Evolutionary conservation across 2,888 invertebrate species (phyloP), one percentile per base, ranked within the genome.

Genomic region (Tupiocoris notatus): DNA sequence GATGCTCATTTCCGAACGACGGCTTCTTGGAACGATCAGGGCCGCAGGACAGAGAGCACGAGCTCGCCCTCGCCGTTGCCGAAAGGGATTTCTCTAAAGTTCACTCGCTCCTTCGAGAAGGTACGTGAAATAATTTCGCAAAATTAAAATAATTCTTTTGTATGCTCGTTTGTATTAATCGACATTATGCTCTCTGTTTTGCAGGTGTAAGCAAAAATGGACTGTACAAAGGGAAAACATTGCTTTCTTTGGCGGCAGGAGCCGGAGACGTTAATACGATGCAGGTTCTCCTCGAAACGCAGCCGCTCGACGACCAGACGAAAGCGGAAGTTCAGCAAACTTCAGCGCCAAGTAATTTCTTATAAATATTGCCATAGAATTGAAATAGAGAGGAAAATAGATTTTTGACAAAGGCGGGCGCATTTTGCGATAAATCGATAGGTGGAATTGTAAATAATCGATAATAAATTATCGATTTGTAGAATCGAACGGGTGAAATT

Each of bases 261-360:
- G 56, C 39, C 65, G 75, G 75, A 20, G 64, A 75, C 20, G 21
- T 77, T 63, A 57, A 54, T 59, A 63, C 68, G 7, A 74, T 73
- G 77, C 66, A 64, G 1, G 77, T 66, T 21, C 63, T 73, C 16
- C n/a, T 70, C 17, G 83, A 84, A 77, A 77, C 80, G 76, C 79
- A 39, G 39, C 12, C 39, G 39, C 39, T 39, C 12, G 12, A 7
- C 39, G 39, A 39, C 6, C 39, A 39, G 12, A 3, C 39, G 39
- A 39, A 39, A 12, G 39, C 39, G 12, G 25, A 21, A 1, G 71
- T 21, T 39, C 39, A 39, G 12, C 12, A 3, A 12, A 39, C 39
- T 39, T 39, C 39, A 7, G 39, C 39, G 12, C 39, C 39, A 39
- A 39, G 39, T 39, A 39, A 39, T 39, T 39, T 39, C n/a, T n/a